Evolutionary conservation across 2,113 vertebrate genomes (phyloP).

Genomic region (Psittacara wagleri): DNA sequence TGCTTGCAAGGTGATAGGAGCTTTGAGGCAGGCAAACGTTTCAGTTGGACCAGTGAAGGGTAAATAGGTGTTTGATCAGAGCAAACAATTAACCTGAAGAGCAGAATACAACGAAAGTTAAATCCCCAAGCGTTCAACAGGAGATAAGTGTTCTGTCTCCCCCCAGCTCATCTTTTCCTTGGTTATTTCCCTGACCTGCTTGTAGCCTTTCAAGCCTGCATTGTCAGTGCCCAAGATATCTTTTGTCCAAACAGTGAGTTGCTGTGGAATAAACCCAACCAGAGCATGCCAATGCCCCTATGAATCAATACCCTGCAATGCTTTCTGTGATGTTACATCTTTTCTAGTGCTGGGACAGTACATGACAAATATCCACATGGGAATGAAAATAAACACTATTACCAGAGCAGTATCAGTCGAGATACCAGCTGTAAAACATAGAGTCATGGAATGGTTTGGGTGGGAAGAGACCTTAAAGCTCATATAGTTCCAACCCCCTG

Average conservation of each 20-base stretch:
- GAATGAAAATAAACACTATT: background rate
- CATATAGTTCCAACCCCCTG: background rate
- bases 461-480: background rate
- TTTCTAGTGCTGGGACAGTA: background rate
- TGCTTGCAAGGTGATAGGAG: background rate
- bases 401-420: background rate
- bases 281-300: background rate
- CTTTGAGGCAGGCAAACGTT: background rate
- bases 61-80: background rate
- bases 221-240: background rate
- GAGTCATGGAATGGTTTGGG: background rate
- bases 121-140: background rate
- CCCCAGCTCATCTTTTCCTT: background rate
- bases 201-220: background rate
- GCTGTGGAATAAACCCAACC: background rate
- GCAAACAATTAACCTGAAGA: background rate
- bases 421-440: background rate
- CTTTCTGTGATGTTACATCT: background rate
- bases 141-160: background rate
- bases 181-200: background rate
- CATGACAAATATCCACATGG: background rate
- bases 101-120: background rate
- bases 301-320: background rate
- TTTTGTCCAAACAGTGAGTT: background rate
- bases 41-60: background rate